Evolutionary conservation across 30 jellyfish, hydroid and myxozoan genomes (phyloP).

Genomic region (Cassiopea xamachana): DNA sequence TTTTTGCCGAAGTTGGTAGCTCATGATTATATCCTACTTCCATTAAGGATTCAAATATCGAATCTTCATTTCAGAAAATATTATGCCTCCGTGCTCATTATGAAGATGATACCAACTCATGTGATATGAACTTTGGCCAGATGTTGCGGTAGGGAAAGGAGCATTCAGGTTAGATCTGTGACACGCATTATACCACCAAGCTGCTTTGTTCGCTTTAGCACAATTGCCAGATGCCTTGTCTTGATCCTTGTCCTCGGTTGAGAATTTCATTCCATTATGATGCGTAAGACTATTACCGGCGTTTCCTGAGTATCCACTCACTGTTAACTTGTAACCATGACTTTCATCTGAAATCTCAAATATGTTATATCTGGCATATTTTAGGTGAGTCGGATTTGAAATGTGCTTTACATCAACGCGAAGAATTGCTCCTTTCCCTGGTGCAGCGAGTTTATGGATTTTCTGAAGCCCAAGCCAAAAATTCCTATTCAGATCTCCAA

Average conservation of each 20-base stretch:
- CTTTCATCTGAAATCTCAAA: slow-evolving; percentile 46
- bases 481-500: slow-evolving; percentile 59
- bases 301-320: slow-evolving; percentile 33
- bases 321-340: slow-evolving; percentile 15
- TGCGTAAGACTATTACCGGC: slow-evolving; percentile 15
- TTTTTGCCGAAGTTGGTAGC: no score
- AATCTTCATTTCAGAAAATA: slow-evolving; percentile 33
- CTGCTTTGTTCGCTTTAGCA: slow-evolving; percentile 21
- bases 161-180: slow-evolving; percentile 36
- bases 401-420: slow-evolving; percentile 45
- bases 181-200: slow-evolving; percentile 55
- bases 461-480: slow-evolving; percentile 63
- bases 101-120: slow-evolving; percentile 1
- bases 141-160: neutral
- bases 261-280: slow-evolving; percentile 18
- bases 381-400: neutral
- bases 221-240: neutral
- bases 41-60: neutral
- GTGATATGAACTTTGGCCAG: neutral
- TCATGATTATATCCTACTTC: no score
- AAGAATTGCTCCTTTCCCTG: slow-evolving; percentile 59
- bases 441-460: slow-evolving; percentile 47
- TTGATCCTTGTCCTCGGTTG: slow-evolving; percentile 43
- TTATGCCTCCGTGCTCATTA: slow-evolving; percentile 2
- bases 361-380: slow-evolving; percentile 9